These are phyloP conservation scores for Neoascia interrupta DNA, from an alignment of 2,888 invertebrate species.

Conservation along the genomic window DNA sequence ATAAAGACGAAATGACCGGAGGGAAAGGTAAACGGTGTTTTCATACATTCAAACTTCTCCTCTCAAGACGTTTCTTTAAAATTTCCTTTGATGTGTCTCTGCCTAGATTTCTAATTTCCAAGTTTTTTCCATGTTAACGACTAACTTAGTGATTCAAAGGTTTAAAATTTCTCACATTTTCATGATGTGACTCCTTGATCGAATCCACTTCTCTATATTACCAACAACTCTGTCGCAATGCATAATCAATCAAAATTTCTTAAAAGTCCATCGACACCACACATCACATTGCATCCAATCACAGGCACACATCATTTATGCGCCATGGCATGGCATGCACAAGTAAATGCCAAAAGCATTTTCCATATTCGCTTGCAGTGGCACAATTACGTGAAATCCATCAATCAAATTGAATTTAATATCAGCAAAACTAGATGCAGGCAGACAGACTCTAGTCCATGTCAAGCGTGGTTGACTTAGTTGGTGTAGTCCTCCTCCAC, in stretches of 20 bases:
- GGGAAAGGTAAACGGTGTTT: too few relatives aligned
- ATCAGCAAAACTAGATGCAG: slow-evolving; percentile 43
- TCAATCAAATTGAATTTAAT: slow-evolving; percentile 66
- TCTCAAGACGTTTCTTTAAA: too few relatives aligned
- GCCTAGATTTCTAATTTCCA: too few relatives aligned
- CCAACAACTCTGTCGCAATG: slow-evolving; percentile 45
- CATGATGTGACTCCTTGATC: too few relatives aligned
- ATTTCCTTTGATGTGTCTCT: too few relatives aligned
- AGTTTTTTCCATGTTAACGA: too few relatives aligned
- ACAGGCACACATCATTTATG: slow-evolving; percentile 51
- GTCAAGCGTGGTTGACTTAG: background rate
- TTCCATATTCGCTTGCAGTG: slow-evolving; percentile 66
- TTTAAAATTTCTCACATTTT: too few relatives aligned
- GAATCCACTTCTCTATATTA: too few relatives aligned
- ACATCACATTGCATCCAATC: slow-evolving; percentile 43
- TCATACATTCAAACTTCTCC: too few relatives aligned
- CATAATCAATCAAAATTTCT: slow-evolving; percentile 63
- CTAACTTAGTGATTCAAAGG: too few relatives aligned
- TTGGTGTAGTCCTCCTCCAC: slow-evolving; percentile 27
- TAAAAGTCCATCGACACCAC: slow-evolving; percentile 65
- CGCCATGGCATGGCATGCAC: slow-evolving; percentile 31
- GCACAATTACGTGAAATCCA: slow-evolving; percentile 68
- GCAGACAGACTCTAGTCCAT: slow-evolving; percentile 14
- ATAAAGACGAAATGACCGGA: too few relatives aligned
- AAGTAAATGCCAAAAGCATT: slow-evolving; percentile 61